Base-by-base conservation (phyloP, 23 tunicate genomes). In the Halocynthia roretzi region DNA sequence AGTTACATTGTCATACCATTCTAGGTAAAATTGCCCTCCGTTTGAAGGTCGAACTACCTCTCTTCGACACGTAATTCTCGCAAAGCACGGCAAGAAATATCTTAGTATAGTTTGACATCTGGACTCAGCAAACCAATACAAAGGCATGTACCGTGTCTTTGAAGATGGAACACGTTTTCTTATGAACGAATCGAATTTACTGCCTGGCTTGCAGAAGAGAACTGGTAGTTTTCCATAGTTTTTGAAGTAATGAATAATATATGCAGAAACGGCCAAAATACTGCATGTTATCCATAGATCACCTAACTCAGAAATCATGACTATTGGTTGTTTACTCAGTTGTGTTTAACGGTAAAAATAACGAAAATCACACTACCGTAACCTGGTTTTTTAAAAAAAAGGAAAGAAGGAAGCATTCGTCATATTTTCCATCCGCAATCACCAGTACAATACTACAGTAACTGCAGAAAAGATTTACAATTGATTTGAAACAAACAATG, bases 71-170 rank as follows among this genome's bases (percentile, higher is more conserved):
- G 19, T 14, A 14, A 74, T 50, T 14, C 31, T 52, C 11, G 21
- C 20, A 14, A 62, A 44, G 22, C 67, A 74, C 19, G 78, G 78
- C n/a, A 54, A 14, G 56, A 74, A 74, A n/a, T 74, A 74, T n/a
- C 78, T 22, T 54, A 74, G n/a, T 54, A 74, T 74, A 8, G 78
- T 74, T 8, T 53, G 68, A 12, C 31, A 15, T 48, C 78, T 53
- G 0, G 78, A 74, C 22, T 74, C 78, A 10, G 78, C 78, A 54
- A 20, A 74, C 78, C 78, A 74, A 54, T 50, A 20, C 19, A 48
- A 11, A 7, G 78, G 78, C 67, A 10, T 53, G 62, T 74, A 74
- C 9, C 64, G 67, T 18, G 10, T 52, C 31, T 56, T 53, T 18
- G 22, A 54, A 52, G 78, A 54, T 48, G 61, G 50, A 14, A 74